phyloP scores from a whole-genome alignment of 1,140 invertebrate species.

The Papilio dardanus region DNA sequence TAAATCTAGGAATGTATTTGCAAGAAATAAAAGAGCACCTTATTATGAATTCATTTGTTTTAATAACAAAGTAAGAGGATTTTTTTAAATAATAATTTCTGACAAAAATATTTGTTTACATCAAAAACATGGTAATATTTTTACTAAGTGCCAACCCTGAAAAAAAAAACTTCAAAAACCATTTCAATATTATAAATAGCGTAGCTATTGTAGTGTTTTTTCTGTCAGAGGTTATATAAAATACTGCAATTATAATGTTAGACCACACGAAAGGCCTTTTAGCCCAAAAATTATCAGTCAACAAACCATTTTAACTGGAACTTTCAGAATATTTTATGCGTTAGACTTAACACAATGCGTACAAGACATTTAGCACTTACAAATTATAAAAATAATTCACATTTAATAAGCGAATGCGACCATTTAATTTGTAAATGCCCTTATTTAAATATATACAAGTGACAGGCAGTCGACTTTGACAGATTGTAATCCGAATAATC shows the following conservation, averaged over 20 bases:
- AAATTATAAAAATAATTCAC: slow-evolving; percentile 31
- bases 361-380: slow-evolving; percentile 13
- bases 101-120: not conserved
- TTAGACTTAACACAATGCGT: slow-evolving; percentile 17
- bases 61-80: not conserved
- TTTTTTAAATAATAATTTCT: not conserved
- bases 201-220: not conserved
- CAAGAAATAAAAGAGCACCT: slow-evolving; percentile 50
- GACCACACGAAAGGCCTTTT: not conserved
- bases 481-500: slow-evolving; percentile 47
- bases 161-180: no score
- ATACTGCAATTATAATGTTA: no score
- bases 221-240: not conserved
- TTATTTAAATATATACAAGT: slow-evolving; percentile 47
- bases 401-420: slow-evolving; percentile 12
- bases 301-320: not conserved
- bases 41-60: slow-evolving; percentile 46
- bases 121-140: no score
- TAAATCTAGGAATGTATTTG: slow-evolving; percentile 71
- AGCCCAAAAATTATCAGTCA: not conserved
- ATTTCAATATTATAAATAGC: no score
- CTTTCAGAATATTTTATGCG: slow-evolving; percentile 11
- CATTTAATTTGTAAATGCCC: slow-evolving; percentile 35
- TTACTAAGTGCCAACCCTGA: no score
- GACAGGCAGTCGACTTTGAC: slow-evolving; percentile 51